Conservation (phyloP, 2,113 vertebrate genomes). For the Hoplias malabaricus region DNA sequence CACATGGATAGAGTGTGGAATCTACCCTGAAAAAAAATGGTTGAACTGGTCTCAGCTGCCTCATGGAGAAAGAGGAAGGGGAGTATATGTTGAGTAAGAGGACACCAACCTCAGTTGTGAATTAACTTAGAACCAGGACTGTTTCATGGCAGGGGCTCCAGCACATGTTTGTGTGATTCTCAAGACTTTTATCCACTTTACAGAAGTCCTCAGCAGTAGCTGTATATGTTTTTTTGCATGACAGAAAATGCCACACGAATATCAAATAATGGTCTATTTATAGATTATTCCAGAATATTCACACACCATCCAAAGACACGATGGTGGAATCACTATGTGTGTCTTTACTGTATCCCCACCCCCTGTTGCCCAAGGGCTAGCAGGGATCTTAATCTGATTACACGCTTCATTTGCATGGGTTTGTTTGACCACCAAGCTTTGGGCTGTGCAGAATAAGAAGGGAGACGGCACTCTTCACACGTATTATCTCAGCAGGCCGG, state of each 20-base stretch:
- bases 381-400: conserved; percentile 92
- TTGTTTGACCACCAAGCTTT: conserved; percentile 91
- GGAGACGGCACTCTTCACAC: conserved; percentile 74
- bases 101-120: too few relatives aligned
- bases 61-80: too few relatives aligned
- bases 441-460: conserved; percentile 77
- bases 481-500: conserved; percentile 77
- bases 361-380: conserved; percentile 32
- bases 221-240: conserved; percentile 30
- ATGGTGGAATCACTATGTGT: not conserved
- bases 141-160: not conserved
- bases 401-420: conserved; percentile 95
- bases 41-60: too few relatives aligned
- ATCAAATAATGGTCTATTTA: not conserved
- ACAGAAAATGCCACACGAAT: conserved; percentile 23
- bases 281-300: not conserved
- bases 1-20: too few relatives aligned
- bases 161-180: conserved; percentile 14
- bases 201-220: not conserved
- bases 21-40: too few relatives aligned
- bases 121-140: not conserved
- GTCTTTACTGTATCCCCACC: not conserved
- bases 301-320: not conserved
- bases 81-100: too few relatives aligned
- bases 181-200: not conserved